phyloP scores from a whole-genome alignment of 2,797 vertebrate genomes.

The Rhinichthys osculus region DNA sequence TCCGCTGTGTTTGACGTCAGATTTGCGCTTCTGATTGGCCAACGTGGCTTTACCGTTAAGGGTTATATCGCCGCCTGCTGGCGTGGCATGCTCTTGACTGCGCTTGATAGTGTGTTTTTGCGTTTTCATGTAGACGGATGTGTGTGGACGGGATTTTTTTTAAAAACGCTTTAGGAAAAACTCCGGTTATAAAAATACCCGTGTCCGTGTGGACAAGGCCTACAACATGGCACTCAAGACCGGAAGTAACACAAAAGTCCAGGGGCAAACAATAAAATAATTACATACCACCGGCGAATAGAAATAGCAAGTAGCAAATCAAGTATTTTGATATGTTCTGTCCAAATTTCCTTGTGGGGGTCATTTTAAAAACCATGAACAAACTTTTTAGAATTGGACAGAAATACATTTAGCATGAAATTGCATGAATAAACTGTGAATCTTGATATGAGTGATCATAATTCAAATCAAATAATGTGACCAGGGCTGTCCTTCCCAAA shows the following conservation, averaged over 20 bases:
- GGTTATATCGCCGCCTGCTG: too few species aligned
- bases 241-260: not conserved
- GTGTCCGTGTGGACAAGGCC: too few species aligned
- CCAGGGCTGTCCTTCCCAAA: too few species aligned
- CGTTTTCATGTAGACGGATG: too few species aligned
- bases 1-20: too few species aligned
- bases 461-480: slow-evolving; percentile 11
- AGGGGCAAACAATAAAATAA: not conserved
- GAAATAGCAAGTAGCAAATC: not conserved
- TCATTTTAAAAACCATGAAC: not conserved
- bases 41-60: too few species aligned
- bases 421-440: not conserved
- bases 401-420: not conserved
- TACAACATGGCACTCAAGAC: not conserved
- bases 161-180: too few species aligned
- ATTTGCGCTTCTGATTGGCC: too few species aligned
- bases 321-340: not conserved
- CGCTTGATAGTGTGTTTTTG: too few species aligned
- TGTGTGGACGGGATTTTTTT: too few species aligned
- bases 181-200: too few species aligned
- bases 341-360: not conserved
- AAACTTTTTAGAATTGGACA: not conserved
- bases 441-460: not conserved
- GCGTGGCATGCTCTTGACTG: too few species aligned
- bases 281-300: not conserved